Base-by-base conservation (phyloP, 2,113 vertebrate genomes). In the Thomomys bottae region DNA sequence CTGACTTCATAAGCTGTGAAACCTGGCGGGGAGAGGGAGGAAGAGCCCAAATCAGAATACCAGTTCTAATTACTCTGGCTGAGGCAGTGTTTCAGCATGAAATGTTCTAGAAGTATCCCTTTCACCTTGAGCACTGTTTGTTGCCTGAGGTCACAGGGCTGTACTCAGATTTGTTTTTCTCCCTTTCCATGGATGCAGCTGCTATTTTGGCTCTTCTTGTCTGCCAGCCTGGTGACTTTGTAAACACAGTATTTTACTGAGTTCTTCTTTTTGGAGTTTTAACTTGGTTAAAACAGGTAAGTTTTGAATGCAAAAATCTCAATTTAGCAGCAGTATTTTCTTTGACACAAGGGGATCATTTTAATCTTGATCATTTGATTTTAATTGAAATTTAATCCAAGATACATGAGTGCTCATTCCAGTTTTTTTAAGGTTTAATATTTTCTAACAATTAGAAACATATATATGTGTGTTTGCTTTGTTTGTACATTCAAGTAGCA, bases 1-100 rank as follows among this genome's bases (percentile, higher is more conserved):
- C 94, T 93, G 93, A 95, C 96, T 97, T 96, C 83, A 75, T 97
- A 95, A 97, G 94, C 61, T 92, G 63, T 72, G 92, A 96, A 97
- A 79, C 84, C 94, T 96, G 30, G n/a, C n/a, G 78, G 93, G 86
- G 92, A 95, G 94, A 72, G 95, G 83, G 80, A 84, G 45, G 14
- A 54, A 54, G 15, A 83, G 84, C 70, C 90, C 78, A 95, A 93
- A 95, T 95, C 42, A 90, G 94, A 97, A 95, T 45, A 81, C 89
- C 14, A 72, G 87, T 78, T 86, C 91, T 95, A 94, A 95, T 96
- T 96, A 96, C 38, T 73, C 64, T 63, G 82, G 84, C 72, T 7
- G 63, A 87, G 85, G 70, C 67, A 78, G 77, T 18, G 81, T 87
- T 73, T 89, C 71, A 30, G 82, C 64, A 75, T 28, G 5, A 40